These are phyloP conservation scores for Torymus tubicola DNA, from an alignment of 2,888 invertebrate genomes.

Conservation along the genomic window DNA sequence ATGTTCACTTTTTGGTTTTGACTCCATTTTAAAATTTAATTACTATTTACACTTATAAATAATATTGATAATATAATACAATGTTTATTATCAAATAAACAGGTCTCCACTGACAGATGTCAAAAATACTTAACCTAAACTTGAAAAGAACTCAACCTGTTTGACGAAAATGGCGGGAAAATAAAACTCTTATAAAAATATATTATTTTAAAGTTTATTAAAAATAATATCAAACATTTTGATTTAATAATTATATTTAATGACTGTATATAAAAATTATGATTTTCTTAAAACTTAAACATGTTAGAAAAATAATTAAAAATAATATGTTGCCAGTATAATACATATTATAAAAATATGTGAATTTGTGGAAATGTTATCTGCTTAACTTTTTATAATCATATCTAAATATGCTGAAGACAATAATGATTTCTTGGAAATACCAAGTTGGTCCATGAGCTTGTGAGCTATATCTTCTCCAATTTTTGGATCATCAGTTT, in stretches of 20 bases:
- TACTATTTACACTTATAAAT: conserved; percentile 7
- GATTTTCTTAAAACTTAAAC: too few species aligned
- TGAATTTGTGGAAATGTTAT: too few species aligned
- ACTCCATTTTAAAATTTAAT: conserved; percentile 77
- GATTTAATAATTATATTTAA: too few species aligned
- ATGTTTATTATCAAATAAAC: neutral
- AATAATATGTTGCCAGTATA: too few species aligned
- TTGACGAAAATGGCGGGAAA: conserved; percentile 6
- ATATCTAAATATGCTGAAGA: conserved; percentile 88
- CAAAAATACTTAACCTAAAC: conserved; percentile 25
- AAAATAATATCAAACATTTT: too few species aligned
- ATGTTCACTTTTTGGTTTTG: conserved; percentile 81
- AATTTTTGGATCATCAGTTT: conserved; percentile 82
- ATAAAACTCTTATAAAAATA: neutral
- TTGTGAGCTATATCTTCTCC: conserved; percentile 85
- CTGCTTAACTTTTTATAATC: conserved; percentile 67
- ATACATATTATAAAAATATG: too few species aligned
- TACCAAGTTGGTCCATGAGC: conserved; percentile 82
- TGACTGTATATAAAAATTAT: too few species aligned
- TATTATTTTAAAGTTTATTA: too few species aligned
- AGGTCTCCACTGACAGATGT: neutral
- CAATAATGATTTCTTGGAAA: conserved; percentile 82
- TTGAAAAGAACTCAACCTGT: conserved; percentile 2
- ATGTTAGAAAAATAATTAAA: too few species aligned
- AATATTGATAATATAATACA: conserved; percentile 1